A percentile compares a stretch with the other conserved stretches of the same genome.
phyloP scores from a whole-genome alignment of 2,888 invertebrate species.

The Lasioglossum villosulum region DNA sequence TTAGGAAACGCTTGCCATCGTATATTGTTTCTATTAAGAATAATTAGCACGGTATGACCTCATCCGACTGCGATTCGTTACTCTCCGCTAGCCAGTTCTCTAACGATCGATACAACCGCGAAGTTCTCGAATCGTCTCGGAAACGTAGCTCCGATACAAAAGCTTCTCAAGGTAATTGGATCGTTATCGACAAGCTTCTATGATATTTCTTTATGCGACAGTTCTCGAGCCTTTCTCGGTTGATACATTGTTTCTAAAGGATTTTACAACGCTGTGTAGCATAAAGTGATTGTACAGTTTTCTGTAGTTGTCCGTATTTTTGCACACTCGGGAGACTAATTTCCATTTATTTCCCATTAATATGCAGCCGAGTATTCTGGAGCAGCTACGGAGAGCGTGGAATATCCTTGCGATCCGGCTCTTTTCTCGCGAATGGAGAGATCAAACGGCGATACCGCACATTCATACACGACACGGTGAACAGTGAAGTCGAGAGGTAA shows the following conservation, averaged over 20 bases:
- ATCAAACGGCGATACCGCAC: constrained; percentile 67
- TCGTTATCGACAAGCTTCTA: not conserved
- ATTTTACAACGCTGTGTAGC: too few relatives aligned
- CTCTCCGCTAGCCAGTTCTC: not conserved
- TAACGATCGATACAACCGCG: constrained; percentile 4
- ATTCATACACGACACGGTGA: constrained; percentile 54
- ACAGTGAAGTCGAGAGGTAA: constrained; percentile 14
- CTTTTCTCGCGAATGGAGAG: constrained; percentile 60
- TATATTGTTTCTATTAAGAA: constrained; percentile 22
- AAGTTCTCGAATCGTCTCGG: not conserved
- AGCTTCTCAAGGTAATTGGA: not conserved
- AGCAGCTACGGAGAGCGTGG: not conserved
- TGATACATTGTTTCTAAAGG: too few relatives aligned
- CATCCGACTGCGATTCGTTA: constrained; percentile 9
- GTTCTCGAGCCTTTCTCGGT: not conserved
- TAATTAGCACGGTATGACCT: constrained; percentile 16
- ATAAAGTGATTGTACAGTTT: too few relatives aligned
- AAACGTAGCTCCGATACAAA: not conserved
- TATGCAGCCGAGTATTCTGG: not conserved
- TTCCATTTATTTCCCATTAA: not conserved
- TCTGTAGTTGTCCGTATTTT: not conserved
- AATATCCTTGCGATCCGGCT: not conserved
- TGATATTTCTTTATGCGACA: not conserved
- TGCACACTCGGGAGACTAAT: not conserved
- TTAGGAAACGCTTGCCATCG: constrained; percentile 13